A percentile compares a stretch with the other conserved stretches of the same genome.
phyloP scores from a whole-genome alignment of 2,888 invertebrate species.

The Atherix ibis region DNA sequence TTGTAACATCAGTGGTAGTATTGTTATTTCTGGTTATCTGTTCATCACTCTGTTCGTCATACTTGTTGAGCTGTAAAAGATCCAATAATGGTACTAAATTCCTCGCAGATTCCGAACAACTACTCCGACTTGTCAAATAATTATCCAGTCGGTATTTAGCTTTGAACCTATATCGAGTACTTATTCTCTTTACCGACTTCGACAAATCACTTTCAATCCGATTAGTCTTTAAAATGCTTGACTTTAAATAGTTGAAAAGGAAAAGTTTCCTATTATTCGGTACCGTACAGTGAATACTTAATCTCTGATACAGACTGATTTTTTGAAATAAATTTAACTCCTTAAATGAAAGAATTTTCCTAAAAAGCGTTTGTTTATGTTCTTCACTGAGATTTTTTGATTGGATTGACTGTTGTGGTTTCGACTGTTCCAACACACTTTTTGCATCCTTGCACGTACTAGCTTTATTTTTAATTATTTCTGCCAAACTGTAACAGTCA shows the following conservation, averaged over 20 bases:
- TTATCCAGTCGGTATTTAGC: constrained; percentile 26
- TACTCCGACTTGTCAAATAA: too few relatives aligned
- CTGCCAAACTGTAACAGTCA: constrained; percentile 21
- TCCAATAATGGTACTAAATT: constrained; percentile 21
- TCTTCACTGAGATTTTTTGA: constrained; percentile 10
- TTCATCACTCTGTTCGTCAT: too few relatives aligned
- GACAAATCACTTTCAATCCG: constrained; percentile 10
- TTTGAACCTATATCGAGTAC: constrained; percentile 21
- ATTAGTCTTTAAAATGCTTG: constrained; percentile 11
- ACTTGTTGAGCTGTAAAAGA: too few relatives aligned
- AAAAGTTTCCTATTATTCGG: constrained; percentile 14
- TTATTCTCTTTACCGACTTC: constrained; percentile 16
- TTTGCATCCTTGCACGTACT: neutral
- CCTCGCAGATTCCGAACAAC: too few relatives aligned
- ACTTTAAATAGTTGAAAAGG: constrained; percentile 17
- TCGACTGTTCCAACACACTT: neutral
- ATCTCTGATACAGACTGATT: constrained; percentile 22
- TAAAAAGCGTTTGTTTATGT: constrained; percentile 15
- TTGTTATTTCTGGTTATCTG: too few relatives aligned
- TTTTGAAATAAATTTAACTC: constrained; percentile 28
- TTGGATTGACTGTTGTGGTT: constrained; percentile 7
- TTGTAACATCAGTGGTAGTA: too few relatives aligned
- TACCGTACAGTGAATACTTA: constrained; percentile 21
- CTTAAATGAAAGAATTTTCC: constrained; percentile 21
- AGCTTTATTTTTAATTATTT: constrained; percentile 12